A percentile compares a stretch with the other conserved stretches of the same genome.
Evolutionary conservation across 2,888 invertebrate species (phyloP).

Genomic region (Cryptus viduatorius): DNA sequence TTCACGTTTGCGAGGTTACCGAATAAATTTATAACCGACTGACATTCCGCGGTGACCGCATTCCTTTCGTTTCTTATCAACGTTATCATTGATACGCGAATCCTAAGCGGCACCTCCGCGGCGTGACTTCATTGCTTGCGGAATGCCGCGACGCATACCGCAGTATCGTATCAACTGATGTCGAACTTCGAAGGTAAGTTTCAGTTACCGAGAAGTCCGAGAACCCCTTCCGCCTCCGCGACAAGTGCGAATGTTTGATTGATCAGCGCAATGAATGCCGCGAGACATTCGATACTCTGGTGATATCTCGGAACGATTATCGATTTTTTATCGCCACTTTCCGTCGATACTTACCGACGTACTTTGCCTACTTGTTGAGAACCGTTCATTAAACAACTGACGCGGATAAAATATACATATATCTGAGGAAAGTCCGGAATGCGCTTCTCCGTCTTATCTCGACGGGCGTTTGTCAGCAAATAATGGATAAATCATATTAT

Average conservation of each 20-base stretch:
- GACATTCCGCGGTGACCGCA: conserved; percentile 37
- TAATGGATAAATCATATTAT: conserved; percentile 66
- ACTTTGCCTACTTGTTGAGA: background rate
- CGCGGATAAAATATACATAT: background rate
- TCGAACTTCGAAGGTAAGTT: conserved; percentile 24
- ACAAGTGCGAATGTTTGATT: conserved; percentile 17
- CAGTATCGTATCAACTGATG: conserved; percentile 3
- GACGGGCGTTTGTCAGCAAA: conserved; percentile 57
- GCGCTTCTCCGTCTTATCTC: conserved; percentile 50
- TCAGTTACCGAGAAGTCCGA: conserved; percentile 14
- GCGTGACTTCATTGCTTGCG: conserved; percentile 7
- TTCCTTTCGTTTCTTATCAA: conserved; percentile 54
- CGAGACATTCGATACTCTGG: background rate
- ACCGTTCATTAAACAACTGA: background rate
- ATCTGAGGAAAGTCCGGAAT: conserved; percentile 38
- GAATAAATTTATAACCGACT: conserved; percentile 19
- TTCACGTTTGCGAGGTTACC: background rate
- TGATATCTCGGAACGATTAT: background rate
- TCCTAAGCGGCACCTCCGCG: conserved; percentile 13
- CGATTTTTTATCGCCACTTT: background rate
- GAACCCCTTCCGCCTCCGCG: background rate
- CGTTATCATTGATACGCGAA: conserved; percentile 45
- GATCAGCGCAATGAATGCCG: conserved; percentile 6
- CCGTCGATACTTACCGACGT: background rate
- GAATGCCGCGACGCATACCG: conserved; percentile 25